These are phyloP conservation scores for Dendrophyllia cribrosa DNA, from an alignment of 64 coral and sea anemone genomes.

Conservation along the genomic window DNA sequence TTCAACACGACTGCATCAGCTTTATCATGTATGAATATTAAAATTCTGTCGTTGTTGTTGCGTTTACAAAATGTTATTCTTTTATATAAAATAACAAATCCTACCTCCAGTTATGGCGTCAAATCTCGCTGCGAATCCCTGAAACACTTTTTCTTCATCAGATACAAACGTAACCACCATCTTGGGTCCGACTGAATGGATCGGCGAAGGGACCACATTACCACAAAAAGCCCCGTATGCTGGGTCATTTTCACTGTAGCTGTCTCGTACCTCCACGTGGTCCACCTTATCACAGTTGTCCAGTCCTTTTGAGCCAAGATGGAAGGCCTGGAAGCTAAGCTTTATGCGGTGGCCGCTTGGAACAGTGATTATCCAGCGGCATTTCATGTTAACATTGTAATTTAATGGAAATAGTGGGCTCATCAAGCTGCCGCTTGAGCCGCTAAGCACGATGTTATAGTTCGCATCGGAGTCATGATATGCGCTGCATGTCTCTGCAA, in stretches of 20 bases:
- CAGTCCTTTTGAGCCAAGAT: slow-evolving; percentile 11
- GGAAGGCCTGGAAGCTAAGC: slow-evolving; percentile 1
- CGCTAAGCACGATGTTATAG: slow-evolving; percentile 6
- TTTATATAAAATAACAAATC: background rate
- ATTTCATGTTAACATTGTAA: background rate
- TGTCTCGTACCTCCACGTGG: slow-evolving; percentile 9
- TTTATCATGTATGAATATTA: too few relatives aligned
- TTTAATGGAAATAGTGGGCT: background rate
- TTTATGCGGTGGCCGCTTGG: slow-evolving; percentile 34
- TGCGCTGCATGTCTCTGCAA: background rate
- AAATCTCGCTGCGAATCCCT: slow-evolving; percentile 19
- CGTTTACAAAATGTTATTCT: background rate
- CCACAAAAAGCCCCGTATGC: slow-evolving; percentile 15
- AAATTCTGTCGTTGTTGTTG: too few relatives aligned
- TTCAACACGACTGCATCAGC: too few relatives aligned
- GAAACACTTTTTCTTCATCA: background rate
- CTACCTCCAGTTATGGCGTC: slow-evolving; percentile 19
- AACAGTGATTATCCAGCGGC: slow-evolving; percentile 25
- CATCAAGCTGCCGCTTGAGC: background rate
- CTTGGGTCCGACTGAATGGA: slow-evolving; percentile 25
- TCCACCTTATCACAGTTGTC: background rate
- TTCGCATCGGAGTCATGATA: background rate
- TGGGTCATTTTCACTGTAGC: slow-evolving; percentile 14
- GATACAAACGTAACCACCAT: slow-evolving; percentile 22
- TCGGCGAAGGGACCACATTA: background rate